Evolutionary conservation across 2,888 invertebrate genomes (phyloP).

Genomic region (Allophyes oxyacanthae): DNA sequence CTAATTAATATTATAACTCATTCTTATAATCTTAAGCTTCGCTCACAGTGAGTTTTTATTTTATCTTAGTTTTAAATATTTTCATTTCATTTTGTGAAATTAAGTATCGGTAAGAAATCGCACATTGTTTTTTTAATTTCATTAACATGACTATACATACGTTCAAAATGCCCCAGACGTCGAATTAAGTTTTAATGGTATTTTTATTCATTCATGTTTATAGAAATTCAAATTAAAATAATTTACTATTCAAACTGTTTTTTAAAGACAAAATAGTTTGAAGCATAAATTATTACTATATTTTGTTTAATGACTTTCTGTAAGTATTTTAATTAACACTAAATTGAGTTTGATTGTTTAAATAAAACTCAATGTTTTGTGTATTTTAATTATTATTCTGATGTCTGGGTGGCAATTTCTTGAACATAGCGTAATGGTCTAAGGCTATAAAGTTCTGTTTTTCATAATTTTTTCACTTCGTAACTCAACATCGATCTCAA

Average conservation of each 20-base stretch:
- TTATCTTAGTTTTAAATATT: conserved; percentile 20
- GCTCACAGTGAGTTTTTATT: conserved; percentile 41
- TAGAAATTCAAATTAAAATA: too few species aligned
- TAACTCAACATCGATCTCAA: conserved; percentile 33
- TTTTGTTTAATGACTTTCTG: too few species aligned
- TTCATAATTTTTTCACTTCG: conserved; percentile 10
- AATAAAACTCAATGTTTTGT: too few species aligned
- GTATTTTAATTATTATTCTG: too few species aligned
- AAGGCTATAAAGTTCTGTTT: conserved; percentile 1
- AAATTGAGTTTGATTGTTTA: too few species aligned
- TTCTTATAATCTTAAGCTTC: conserved; percentile 40
- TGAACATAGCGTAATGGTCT: conserved; percentile 6
- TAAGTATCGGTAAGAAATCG: conserved; percentile 14
- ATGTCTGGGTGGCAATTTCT: too few species aligned
- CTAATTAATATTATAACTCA: conserved; percentile 14
- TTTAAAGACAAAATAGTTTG: too few species aligned
- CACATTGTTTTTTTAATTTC: conserved; percentile 2
- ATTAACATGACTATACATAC: conserved; percentile 17
- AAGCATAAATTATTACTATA: too few species aligned
- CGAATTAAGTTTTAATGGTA: too few species aligned
- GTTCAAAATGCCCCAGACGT: neutral
- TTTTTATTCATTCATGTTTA: too few species aligned
- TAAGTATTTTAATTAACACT: too few species aligned
- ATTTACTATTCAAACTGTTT: too few species aligned
- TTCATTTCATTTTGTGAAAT: conserved; percentile 20